Evolutionary conservation across 2,888 invertebrate species (phyloP).

Genomic region (Drosophila flavopinicola): DNA sequence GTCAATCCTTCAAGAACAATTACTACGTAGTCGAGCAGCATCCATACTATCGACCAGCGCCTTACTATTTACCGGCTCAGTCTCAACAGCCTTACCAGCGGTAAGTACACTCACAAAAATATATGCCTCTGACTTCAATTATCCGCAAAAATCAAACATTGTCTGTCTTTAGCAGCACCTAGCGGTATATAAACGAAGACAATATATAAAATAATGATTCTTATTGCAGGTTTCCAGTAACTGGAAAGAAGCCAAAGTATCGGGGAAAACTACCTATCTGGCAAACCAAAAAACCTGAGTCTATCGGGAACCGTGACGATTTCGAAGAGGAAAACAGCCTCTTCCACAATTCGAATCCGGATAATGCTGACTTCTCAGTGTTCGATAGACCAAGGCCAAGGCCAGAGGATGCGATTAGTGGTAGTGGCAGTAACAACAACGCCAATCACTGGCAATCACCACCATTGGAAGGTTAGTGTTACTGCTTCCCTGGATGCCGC

Average conservation of each 20-base stretch:
- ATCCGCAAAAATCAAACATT: too few relatives aligned
- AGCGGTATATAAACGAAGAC: too few relatives aligned
- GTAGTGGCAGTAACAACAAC: neutral
- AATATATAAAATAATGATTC: neutral
- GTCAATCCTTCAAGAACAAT: neutral
- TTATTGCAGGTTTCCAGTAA: slow-evolving; percentile 34
- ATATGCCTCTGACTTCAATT: too few relatives aligned
- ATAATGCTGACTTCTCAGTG: slow-evolving; percentile 57
- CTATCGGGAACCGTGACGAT: slow-evolving; percentile 41
- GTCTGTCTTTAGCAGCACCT: too few relatives aligned
- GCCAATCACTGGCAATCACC: slow-evolving; percentile 8
- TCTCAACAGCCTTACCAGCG: slow-evolving; percentile 5
- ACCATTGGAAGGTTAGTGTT: neutral
- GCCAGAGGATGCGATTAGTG: slow-evolving; percentile 8
- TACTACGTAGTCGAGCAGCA: slow-evolving; percentile 3
- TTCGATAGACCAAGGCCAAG: slow-evolving; percentile 16
- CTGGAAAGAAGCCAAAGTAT: slow-evolving; percentile 44
- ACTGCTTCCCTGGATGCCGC: rapidly evolving
- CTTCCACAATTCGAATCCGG: slow-evolving; percentile 67
- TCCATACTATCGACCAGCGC: neutral
- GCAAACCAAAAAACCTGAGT: neutral
- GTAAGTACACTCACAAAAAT: slow-evolving; percentile 8
- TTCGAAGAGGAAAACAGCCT: slow-evolving; percentile 42
- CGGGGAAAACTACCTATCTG: slow-evolving; percentile 30
- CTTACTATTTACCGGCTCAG: slow-evolving; percentile 24